Evolutionary conservation across 2,888 invertebrate species (phyloP).

Genomic region (Germaria angustata): DNA sequence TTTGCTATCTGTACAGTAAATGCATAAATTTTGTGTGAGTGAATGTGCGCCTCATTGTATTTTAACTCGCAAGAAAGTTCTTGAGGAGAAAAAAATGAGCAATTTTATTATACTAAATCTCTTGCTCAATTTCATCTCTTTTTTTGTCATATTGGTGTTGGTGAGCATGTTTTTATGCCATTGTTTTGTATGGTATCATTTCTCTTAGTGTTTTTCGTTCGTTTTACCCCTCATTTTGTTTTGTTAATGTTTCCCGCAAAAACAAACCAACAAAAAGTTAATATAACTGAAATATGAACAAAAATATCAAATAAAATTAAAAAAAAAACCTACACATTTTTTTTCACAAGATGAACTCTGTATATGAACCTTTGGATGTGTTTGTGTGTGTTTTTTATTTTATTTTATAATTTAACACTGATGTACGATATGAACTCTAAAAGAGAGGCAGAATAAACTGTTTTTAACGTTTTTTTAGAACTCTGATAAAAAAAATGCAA

Average conservation of each 20-base stretch:
- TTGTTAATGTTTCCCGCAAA: constrained; percentile 56
- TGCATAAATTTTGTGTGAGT: constrained; percentile 19
- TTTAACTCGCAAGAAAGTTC: constrained; percentile 24
- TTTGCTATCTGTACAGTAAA: constrained; percentile 48
- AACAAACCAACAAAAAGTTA: constrained; percentile 18
- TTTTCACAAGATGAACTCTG: constrained; percentile 59
- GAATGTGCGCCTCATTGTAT: neutral
- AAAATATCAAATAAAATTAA: constrained; percentile 39
- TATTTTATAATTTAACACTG: constrained; percentile 31
- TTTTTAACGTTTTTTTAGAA: constrained; percentile 51
- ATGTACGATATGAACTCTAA: constrained; percentile 54
- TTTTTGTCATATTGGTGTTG: neutral
- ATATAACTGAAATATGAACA: constrained; percentile 53
- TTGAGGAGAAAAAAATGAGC: constrained; percentile 6
- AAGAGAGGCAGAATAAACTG: constrained; percentile 19
- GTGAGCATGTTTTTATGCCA: constrained; percentile 8
- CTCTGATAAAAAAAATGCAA: constrained; percentile 13
- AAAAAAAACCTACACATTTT: constrained; percentile 60
- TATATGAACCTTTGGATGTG: constrained; percentile 55
- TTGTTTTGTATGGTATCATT: neutral
- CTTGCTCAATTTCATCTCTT: neutral
- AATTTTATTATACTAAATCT: neutral
- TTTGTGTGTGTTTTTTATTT: neutral
- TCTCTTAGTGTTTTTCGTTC: constrained; percentile 25
- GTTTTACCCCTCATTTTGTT: constrained; percentile 40